Evolutionary conservation across 2,797 vertebrate species (phyloP).

Genomic region (Lophius americanus): DNA sequence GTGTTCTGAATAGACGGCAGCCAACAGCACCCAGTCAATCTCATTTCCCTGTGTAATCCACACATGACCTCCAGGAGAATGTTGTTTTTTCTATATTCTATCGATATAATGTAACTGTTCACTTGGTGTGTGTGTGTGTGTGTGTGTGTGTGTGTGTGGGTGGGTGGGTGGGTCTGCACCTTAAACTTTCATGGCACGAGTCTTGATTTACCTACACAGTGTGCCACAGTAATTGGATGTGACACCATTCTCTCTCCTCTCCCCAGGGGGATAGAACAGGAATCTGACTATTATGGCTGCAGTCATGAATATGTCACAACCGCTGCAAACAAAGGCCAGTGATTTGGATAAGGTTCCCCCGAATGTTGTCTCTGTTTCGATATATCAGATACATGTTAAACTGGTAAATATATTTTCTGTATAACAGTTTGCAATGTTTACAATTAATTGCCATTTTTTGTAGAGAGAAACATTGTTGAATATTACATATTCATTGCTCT

Average conservation of each 20-base stretch:
- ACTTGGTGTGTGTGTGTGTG: slow-evolving; percentile 21
- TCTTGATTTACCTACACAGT: slow-evolving; percentile 80
- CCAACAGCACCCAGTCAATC: slow-evolving; percentile 66
- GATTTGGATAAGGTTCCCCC: slow-evolving; percentile 71
- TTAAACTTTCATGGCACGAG: slow-evolving; percentile 67
- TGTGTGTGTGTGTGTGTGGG: slow-evolving; percentile 15
- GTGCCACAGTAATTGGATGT: slow-evolving; percentile 80
- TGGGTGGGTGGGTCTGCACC: slow-evolving; percentile 26
- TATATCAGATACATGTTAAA: slow-evolving; percentile 62
- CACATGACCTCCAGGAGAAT: slow-evolving; percentile 70
- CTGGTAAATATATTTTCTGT: slow-evolving; percentile 63
- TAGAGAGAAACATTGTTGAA: slow-evolving; percentile 23
- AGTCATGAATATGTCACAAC: slow-evolving; percentile 82
- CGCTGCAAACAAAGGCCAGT: slow-evolving; percentile 75
- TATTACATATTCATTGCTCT: slow-evolving; percentile 42
- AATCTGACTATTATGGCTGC: slow-evolving; percentile 82
- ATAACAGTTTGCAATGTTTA: slow-evolving; percentile 69
- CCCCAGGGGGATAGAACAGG: slow-evolving; percentile 75
- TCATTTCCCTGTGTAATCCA: slow-evolving; percentile 70
- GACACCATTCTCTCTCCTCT: slow-evolving; percentile 78
- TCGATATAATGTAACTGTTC: slow-evolving; percentile 69
- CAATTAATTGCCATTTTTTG: slow-evolving; percentile 69
- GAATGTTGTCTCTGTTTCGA: slow-evolving; percentile 62
- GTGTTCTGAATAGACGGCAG: slow-evolving; percentile 59
- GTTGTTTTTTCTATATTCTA: slow-evolving; percentile 70